Conservation (phyloP, 2,888 invertebrate species). For the Eristalinus aeneus region DNA sequence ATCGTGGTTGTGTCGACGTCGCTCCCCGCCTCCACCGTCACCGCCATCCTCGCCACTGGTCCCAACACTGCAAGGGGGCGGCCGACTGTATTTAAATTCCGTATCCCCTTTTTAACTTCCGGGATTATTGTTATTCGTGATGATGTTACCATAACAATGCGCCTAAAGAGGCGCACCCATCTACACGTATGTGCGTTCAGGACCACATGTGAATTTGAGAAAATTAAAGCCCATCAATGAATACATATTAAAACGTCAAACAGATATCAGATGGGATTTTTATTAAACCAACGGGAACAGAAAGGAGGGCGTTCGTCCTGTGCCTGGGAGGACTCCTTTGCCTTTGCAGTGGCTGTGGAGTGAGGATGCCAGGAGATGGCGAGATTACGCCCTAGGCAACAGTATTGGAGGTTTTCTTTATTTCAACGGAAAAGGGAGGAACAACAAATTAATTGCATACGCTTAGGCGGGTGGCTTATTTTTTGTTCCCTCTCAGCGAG, state of each 20-base stretch:
- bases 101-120: constrained; percentile 16
- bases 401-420: not conserved
- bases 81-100: not conserved
- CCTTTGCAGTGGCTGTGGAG: too few relatives aligned
- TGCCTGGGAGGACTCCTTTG: not conserved
- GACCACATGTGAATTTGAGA: not conserved
- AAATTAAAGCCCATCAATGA: constrained; percentile 2
- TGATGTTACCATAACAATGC: constrained; percentile 2
- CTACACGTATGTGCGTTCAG: not conserved
- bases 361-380: not conserved
- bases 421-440: not conserved
- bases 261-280: not conserved
- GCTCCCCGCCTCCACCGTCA: too few relatives aligned
- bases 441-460: not conserved
- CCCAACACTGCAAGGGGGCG: too few relatives aligned
- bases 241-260: not conserved
- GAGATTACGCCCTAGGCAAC: not conserved
- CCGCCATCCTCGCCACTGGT: too few relatives aligned
- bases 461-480: not conserved
- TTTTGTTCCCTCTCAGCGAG: not conserved
- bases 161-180: not conserved
- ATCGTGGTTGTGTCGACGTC: constrained; percentile 3
- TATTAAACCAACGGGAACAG: not conserved
- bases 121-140: constrained; percentile 14
- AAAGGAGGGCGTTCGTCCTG: not conserved